Percentiles rank a stretch among this genome's conserved stretches.
Evolutionary conservation across 2,113 vertebrate genomes (phyloP).

Genomic region (Ancistrus triradiatus): DNA sequence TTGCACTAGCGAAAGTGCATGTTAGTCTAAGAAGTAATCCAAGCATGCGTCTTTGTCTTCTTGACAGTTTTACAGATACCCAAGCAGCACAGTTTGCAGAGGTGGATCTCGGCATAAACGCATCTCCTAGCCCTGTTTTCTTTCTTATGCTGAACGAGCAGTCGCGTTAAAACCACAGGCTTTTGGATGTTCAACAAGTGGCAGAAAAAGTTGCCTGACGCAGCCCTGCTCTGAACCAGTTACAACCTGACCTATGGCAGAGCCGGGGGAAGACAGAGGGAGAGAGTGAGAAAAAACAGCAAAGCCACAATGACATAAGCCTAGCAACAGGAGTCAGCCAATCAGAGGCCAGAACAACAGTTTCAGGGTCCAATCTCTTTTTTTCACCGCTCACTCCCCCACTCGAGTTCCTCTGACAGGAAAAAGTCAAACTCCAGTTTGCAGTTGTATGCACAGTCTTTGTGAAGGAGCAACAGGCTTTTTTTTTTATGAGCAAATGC

Average conservation of each 20-base stretch:
- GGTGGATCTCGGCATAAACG: too few species aligned
- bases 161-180: conserved; percentile 49
- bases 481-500: conserved; percentile 47
- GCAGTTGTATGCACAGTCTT: conserved; percentile 58
- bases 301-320: conserved; percentile 69
- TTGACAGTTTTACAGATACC: too few species aligned
- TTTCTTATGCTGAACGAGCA: conserved; percentile 53
- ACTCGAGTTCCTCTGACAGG: conserved; percentile 52
- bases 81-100: conserved; percentile 12
- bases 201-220: conserved; percentile 49
- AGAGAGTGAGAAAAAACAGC: too few species aligned
- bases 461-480: conserved; percentile 44
- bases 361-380: conserved; percentile 67
- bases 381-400: conserved; percentile 46
- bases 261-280: conserved; percentile 56
- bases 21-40: too few species aligned
- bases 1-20: too few species aligned
- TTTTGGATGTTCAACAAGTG: conserved; percentile 73
- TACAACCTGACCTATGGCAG: conserved; percentile 71
- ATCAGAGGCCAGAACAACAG: conserved; percentile 75
- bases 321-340: conserved; percentile 74
- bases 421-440: conserved; percentile 45
- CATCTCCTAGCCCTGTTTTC: conserved; percentile 37
- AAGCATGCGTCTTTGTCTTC: too few species aligned
- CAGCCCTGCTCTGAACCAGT: conserved; percentile 61